Percentiles rank a stretch among this genome's conserved stretches.
Conservation (phyloP, 2,113 vertebrate genomes). For the Pterophyllum scalare region DNA sequence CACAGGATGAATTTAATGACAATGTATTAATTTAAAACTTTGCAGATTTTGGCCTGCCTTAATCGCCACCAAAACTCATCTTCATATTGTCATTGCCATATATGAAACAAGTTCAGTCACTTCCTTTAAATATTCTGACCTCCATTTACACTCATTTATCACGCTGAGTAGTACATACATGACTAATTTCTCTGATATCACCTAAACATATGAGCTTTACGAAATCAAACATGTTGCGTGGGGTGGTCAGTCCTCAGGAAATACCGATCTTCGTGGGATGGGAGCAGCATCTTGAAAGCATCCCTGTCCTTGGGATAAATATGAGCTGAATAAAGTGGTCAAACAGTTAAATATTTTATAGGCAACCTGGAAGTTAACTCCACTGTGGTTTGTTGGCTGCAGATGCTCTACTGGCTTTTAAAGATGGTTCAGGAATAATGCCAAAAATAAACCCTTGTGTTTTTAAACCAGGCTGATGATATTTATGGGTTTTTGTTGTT, state of each 20-base stretch:
- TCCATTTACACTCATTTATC: neutral
- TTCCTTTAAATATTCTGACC: neutral
- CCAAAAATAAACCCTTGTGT: conserved; percentile 42
- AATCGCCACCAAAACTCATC: neutral
- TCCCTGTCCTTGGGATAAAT: conserved; percentile 36
- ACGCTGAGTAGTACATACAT: neutral
- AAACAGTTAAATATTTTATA: conserved; percentile 75
- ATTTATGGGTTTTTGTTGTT: conserved; percentile 34
- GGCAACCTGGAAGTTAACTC: conserved; percentile 73
- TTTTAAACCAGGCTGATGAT: conserved; percentile 13
- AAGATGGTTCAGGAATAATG: conserved; percentile 26
- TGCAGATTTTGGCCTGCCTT: too few species aligned
- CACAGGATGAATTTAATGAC: neutral
- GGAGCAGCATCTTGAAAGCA: conserved; percentile 9
- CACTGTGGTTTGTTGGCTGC: conserved; percentile 58
- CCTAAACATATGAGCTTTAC: neutral
- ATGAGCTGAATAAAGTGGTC: conserved; percentile 71
- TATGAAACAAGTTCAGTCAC: neutral
- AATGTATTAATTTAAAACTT: neutral
- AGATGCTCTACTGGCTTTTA: conserved; percentile 42
- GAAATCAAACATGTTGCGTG: neutral
- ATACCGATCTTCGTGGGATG: neutral
- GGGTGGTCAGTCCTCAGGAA: conserved; percentile 1
- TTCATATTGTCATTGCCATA: neutral
- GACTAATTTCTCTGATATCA: neutral